Evolutionary conservation across 2,113 vertebrate species (phyloP).

Genomic region (Spea multiplicata): DNA sequence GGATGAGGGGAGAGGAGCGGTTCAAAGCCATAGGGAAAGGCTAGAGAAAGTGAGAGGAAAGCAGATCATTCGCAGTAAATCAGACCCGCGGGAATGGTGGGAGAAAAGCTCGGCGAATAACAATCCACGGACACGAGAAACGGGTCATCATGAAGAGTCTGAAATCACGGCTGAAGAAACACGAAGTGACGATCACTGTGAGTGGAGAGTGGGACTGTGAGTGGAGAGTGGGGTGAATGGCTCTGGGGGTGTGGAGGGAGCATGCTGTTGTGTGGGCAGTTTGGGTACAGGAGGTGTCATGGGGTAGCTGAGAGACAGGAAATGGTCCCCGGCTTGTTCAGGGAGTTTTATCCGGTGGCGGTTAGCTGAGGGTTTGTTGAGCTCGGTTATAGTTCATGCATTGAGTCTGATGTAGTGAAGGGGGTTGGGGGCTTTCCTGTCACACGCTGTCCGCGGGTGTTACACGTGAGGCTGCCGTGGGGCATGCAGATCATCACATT

Average conservation of each 20-base stretch:
- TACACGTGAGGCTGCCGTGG: too few relatives aligned
- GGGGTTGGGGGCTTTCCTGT: too few relatives aligned
- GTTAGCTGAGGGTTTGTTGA: too few relatives aligned
- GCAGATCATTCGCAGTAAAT: background rate
- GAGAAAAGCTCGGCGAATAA: background rate
- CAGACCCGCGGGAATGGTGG: background rate
- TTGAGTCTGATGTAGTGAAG: too few relatives aligned
- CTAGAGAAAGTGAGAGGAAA: background rate
- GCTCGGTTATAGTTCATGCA: too few relatives aligned
- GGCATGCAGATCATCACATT: too few relatives aligned
- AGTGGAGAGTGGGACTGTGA: constrained; percentile 11
- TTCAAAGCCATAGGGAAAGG: background rate
- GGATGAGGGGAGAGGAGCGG: background rate
- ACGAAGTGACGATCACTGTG: constrained; percentile 71
- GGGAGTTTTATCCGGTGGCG: too few relatives aligned
- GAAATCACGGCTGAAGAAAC: constrained; percentile 85
- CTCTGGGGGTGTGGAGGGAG: background rate
- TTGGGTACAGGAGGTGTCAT: background rate
- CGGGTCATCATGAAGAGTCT: constrained; percentile 81
- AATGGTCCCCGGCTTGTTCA: too few relatives aligned
- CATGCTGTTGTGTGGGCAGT: background rate
- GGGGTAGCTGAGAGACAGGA: background rate
- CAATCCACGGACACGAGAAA: background rate
- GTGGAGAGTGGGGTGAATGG: background rate
- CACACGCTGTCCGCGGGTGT: too few relatives aligned